Base-by-base conservation (phyloP, 2,797 vertebrate genomes). In the Chrosomus eos region DNA sequence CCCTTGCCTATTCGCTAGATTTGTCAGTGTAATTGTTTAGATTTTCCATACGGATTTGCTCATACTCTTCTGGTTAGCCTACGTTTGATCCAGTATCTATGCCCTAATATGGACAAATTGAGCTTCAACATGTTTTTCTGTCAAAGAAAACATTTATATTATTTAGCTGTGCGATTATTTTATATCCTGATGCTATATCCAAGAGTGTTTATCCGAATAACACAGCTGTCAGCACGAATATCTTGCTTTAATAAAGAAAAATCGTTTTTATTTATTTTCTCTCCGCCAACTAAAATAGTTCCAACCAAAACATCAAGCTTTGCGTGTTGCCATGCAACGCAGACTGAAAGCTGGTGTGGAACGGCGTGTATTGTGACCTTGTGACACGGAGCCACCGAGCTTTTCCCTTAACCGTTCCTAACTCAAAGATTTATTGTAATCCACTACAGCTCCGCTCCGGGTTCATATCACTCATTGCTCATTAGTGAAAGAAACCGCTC, bases 41-140 rank as follows among this genome's bases (percentile, higher is more conserved):
- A 79, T 77, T 70, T 76, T 80, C 71, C 73, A 60, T 71, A 66
- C 68, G 73, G 81, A 40, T 55, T 75, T 43, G 78, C 67, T 55
- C 40, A 11, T 48, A n/a, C 5, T 28, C 43, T 73, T 36, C 18
- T 21, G 7, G 21, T 28, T 48, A 62, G 58, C 5, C 58, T 36
- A n/a, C 55, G 76, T 55, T 67, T 53, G 38, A 60, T 60, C 33
- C 70, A 31, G n/a, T 40, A 21, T 75, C 53, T 80, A 66, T 86
- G 53, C 70, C 86, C 82, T 80, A 85, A 89, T 89, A 88, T 85
- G 86, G 88, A 21, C 16, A 89, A 60, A 87, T 53, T 75, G 81
- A 33, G 67, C 68, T 82, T 28, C 43, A 31, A 16, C 62, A 43
- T 31, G 28, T 68, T 51, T 77, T 76, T 77, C n/a, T 40, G 64